These are phyloP conservation scores for Druceiella hillmani DNA, from an alignment of 2,888 invertebrate genomes.

Conservation along the genomic window DNA sequence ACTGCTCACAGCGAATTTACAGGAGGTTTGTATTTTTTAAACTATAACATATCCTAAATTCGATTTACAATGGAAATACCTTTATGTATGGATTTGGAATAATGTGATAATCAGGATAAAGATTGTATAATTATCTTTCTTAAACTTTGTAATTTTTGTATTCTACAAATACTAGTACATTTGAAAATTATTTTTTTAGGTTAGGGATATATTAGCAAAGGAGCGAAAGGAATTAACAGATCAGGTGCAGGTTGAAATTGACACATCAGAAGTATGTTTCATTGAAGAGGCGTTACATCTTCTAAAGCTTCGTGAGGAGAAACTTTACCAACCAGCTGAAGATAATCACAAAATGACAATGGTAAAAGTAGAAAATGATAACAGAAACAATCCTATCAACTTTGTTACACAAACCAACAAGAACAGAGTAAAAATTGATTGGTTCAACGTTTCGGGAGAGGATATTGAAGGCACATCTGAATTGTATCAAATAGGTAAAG, in stretches of 20 bases:
- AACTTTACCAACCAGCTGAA: conserved; percentile 24
- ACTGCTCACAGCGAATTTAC: conserved; percentile 64
- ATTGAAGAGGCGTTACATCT: conserved; percentile 77
- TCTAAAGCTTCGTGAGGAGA: conserved; percentile 51
- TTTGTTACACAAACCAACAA: too few species aligned
- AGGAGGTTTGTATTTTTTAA: conserved; percentile 50
- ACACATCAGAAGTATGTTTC: conserved; percentile 79
- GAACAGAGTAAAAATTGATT: conserved; percentile 42
- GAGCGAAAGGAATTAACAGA: conserved; percentile 64
- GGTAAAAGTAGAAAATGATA: conserved; percentile 17
- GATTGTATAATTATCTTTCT: too few species aligned
- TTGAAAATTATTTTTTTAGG: conserved; percentile 34
- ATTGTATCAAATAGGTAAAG: too few species aligned
- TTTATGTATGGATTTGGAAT: too few species aligned
- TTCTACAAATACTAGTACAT: background rate
- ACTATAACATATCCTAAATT: too few species aligned
- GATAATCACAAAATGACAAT: background rate
- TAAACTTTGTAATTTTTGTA: too few species aligned
- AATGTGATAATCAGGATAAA: too few species aligned
- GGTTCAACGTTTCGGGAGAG: conserved; percentile 38
- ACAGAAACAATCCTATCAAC: too few species aligned
- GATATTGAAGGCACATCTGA: too few species aligned
- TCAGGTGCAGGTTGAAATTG: conserved; percentile 61
- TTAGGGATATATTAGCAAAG: conserved; percentile 64
- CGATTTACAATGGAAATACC: too few species aligned